phyloP scores from a whole-genome alignment of 2,797 vertebrate genomes.

The Bovichtus variegatus region DNA sequence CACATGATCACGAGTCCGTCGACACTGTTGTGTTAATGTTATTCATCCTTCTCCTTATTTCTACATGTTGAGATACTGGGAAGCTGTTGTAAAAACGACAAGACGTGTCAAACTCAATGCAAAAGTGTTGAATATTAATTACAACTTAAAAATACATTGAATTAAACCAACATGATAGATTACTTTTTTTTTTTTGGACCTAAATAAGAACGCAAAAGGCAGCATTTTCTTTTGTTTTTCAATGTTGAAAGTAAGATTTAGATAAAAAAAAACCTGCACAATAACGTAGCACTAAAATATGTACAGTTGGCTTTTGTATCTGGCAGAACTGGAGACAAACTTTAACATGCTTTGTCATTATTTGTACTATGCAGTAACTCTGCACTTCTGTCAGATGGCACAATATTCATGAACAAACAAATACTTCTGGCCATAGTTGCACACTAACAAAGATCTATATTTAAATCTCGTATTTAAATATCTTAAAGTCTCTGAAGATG shows the following conservation, averaged over 20 bases:
- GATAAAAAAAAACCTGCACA: no score
- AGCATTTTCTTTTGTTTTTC: neutral
- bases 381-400: neutral
- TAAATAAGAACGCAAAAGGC: neutral
- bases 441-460: neutral
- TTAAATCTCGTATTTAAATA: no score
- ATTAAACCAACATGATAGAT: neutral
- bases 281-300: neutral
- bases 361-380: neutral
- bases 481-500: neutral
- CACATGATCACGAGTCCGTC: no score
- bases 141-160: neutral
- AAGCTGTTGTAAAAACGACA: neutral
- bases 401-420: neutral
- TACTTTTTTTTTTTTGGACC: neutral
- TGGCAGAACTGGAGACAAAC: neutral
- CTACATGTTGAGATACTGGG: constrained; percentile 6
- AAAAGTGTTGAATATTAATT: neutral
- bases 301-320: neutral
- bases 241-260: neutral
- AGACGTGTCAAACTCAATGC: neutral
- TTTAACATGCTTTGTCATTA: neutral
- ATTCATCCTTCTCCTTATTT: neutral
- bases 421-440: neutral
- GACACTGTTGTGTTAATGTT: neutral